These are phyloP conservation scores for Fabriciana adippe DNA, from an alignment of 2,888 invertebrate species.

Conservation along the genomic window DNA sequence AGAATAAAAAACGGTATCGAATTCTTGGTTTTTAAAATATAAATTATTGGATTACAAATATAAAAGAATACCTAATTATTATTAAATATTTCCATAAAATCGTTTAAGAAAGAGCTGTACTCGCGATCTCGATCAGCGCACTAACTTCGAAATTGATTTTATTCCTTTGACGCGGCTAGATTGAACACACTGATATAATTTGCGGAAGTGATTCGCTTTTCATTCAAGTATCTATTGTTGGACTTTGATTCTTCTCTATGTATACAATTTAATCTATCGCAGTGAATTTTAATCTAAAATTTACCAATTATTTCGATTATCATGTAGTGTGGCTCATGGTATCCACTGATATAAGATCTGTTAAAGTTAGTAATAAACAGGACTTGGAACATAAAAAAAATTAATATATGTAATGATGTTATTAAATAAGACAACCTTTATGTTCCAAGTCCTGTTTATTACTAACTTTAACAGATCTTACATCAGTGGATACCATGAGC, in stretches of 20 bases:
- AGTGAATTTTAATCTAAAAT: constrained; percentile 1
- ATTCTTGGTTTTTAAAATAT: constrained; percentile 50
- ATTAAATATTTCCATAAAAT: constrained; percentile 77
- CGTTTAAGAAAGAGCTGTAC: constrained; percentile 79
- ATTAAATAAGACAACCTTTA: no score
- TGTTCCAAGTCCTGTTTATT: no score
- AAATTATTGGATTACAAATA: constrained; percentile 70
- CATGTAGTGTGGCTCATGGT: no score
- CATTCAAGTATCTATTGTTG: constrained; percentile 41
- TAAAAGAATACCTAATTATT: constrained; percentile 70
- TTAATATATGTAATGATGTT: no score
- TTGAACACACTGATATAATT: constrained; percentile 65
- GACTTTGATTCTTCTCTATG: constrained; percentile 24
- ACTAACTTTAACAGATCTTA: no score
- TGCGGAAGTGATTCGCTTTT: constrained; percentile 63
- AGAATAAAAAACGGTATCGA: no score
- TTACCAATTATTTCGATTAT: constrained; percentile 8
- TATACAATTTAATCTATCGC: constrained; percentile 24
- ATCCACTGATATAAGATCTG: no score
- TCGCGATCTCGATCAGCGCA: constrained; percentile 62
- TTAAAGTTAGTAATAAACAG: no score
- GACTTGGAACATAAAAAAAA: no score
- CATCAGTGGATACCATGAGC: no score
- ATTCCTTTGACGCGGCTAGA: constrained; percentile 68
- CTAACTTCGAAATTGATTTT: constrained; percentile 75